phyloP scores from a whole-genome alignment of 1,140 invertebrate genomes.

The Apis cerana region DNA sequence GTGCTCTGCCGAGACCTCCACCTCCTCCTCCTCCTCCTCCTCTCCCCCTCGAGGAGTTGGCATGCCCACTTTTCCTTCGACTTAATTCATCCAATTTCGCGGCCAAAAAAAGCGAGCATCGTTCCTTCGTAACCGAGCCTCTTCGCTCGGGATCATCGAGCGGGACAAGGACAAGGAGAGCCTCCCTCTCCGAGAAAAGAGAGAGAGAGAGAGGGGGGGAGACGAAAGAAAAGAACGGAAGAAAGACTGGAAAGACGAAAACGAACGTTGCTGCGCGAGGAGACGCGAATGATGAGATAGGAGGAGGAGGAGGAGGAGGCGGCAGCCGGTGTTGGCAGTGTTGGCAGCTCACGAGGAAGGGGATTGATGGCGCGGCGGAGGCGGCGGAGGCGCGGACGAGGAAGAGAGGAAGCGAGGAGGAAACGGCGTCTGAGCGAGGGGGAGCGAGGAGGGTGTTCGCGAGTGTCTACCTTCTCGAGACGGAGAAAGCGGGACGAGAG shows the following conservation, averaged over 20 bases:
- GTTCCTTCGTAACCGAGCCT: background rate
- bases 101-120: constrained; percentile 57
- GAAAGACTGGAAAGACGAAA: constrained; percentile 26
- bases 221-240: background rate
- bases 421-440: constrained; percentile 18
- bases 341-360: constrained; percentile 37
- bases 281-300: constrained; percentile 28
- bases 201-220: background rate
- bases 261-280: constrained; percentile 30
- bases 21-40: constrained; percentile 7
- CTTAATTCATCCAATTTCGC: constrained; percentile 66
- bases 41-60: constrained; percentile 5
- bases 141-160: background rate
- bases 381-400: constrained; percentile 25
- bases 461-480: background rate
- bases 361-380: constrained; percentile 34
- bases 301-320: constrained; percentile 27
- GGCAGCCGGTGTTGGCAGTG: constrained; percentile 34
- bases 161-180: background rate
- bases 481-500: background rate
- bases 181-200: background rate
- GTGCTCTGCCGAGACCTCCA: constrained; percentile 40
- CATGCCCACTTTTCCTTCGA: constrained; percentile 37
- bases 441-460: constrained; percentile 14
- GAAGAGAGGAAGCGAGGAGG: constrained; percentile 22